These are phyloP conservation scores for Philotrypesis tridentata DNA, from an alignment of 1,140 invertebrate genomes.

Conservation along the genomic window DNA sequence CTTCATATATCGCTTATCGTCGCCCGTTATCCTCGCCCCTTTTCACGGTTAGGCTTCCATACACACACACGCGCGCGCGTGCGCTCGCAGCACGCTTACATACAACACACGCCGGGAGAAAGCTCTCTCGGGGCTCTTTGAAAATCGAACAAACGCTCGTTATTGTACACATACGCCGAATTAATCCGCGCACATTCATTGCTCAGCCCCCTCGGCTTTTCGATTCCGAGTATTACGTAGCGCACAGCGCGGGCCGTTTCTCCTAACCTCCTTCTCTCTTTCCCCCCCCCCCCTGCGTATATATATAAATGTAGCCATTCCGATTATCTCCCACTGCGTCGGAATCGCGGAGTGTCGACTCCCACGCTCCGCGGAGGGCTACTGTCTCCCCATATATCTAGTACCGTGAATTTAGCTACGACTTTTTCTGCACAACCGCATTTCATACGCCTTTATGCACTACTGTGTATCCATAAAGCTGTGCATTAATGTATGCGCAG, in stretches of 20 bases:
- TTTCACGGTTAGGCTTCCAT: not conserved
- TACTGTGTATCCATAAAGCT: too few species aligned
- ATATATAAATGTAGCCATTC: not conserved
- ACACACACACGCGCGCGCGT: too few species aligned
- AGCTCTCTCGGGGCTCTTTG: not conserved
- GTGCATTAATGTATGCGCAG: too few species aligned
- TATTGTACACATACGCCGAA: not conserved
- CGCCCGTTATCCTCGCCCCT: not conserved
- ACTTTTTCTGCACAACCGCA: not conserved
- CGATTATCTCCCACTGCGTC: not conserved
- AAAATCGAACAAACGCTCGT: not conserved
- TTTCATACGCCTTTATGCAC: too few species aligned
- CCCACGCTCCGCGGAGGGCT: not conserved
- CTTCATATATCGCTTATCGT: not conserved
- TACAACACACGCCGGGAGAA: too few species aligned
- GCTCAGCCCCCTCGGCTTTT: not conserved
- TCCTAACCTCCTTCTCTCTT: constrained; percentile 20
- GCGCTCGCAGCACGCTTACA: too few species aligned
- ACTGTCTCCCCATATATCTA: too few species aligned
- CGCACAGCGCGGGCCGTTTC: not conserved
- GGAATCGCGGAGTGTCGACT: not conserved
- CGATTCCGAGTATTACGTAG: not conserved
- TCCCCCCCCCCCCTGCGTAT: not conserved
- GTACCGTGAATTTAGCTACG: not conserved
- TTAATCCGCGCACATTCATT: not conserved